Base-by-base conservation (phyloP, 2,113 vertebrate species). In the Madoqua kirkii region DNA sequence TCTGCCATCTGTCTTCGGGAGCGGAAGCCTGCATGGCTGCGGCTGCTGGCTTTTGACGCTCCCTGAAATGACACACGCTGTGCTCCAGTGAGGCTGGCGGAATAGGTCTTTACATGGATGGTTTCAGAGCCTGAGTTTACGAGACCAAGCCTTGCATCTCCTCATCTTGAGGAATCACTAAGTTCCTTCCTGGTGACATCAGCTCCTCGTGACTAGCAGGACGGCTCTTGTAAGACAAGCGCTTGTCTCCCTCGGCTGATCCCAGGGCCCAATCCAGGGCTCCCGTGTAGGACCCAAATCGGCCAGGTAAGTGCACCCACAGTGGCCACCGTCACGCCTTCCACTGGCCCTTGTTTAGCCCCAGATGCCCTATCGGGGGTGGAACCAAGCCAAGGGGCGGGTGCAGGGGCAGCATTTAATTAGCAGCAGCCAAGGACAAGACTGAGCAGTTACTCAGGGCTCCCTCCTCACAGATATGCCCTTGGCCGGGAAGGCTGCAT, bases 351-450 rank as follows among this genome's bases (percentile, higher is more conserved):
- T 82, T 10, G 5, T 1, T 4, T 12, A 55, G 15, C 50, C 86
- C 29, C 15, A 11, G 21, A 12, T 2, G 31, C 59, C 17, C 59
- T 3, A 2, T 0, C 1, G n/a, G 67, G 31, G 13, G 17, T 45
- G 40, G 29, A 45, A 40, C 19, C 23, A 29, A 59, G 67, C 31
- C 1, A 3, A 62, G 29, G n/a, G 1, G 2, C 33, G 10, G 59
- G 59, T 7, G 3, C 59, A 14, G 36, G 1, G 10, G 29, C 27
- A 45, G n/a, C 29, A 5, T 48, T 45, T 64, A 54, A 21, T 15
- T 10, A 36, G 36, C 31, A 14, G 40, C 31, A 36, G 86, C 29
- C 7, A 62, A 62, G 29, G 60, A 62, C 13, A 62, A 15, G 57
- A 55, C 48, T 1, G n/a, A 27, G 15, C 5, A 15, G 36, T 45